Conservation (phyloP, 2,113 vertebrate genomes). For the Zosterops hypoxanthus region DNA sequence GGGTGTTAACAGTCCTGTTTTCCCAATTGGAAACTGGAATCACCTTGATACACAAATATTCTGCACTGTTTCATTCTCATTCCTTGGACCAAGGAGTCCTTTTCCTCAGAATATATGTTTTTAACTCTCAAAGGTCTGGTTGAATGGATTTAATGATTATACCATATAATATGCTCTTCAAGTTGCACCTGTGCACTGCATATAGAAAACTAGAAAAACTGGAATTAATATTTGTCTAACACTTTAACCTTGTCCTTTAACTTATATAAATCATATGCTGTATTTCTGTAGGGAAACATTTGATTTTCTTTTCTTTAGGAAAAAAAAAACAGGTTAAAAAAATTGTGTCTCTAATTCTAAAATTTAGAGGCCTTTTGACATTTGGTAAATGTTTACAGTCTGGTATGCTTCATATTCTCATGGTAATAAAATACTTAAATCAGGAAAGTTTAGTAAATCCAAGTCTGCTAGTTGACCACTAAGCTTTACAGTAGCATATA, state of each 20-base stretch:
- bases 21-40: conserved; percentile 85
- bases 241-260: conserved; percentile 81
- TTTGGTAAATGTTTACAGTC: not conserved
- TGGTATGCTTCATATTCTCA: not conserved
- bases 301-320: conserved; percentile 15
- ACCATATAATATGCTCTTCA: conserved; percentile 80
- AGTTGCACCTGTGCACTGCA: conserved; percentile 85
- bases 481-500: not conserved
- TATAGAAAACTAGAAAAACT: conserved; percentile 78
- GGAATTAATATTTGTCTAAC: conserved; percentile 86
- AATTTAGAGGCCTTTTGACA: conserved; percentile 25
- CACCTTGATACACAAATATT: conserved; percentile 89
- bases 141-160: conserved; percentile 87
- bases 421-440: not conserved
- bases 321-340: conserved; percentile 20
- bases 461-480: not conserved
- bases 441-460: not conserved
- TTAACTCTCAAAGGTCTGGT: conserved; percentile 87
- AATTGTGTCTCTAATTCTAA: conserved; percentile 10
- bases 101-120: conserved; percentile 84
- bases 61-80: conserved; percentile 82
- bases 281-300: conserved; percentile 54
- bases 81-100: conserved; percentile 81
- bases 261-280: conserved; percentile 71
- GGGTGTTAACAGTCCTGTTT: conserved; percentile 87